Evolutionary conservation across 2,797 vertebrate species (phyloP).

Genomic region (Tarsius wallacei): DNA sequence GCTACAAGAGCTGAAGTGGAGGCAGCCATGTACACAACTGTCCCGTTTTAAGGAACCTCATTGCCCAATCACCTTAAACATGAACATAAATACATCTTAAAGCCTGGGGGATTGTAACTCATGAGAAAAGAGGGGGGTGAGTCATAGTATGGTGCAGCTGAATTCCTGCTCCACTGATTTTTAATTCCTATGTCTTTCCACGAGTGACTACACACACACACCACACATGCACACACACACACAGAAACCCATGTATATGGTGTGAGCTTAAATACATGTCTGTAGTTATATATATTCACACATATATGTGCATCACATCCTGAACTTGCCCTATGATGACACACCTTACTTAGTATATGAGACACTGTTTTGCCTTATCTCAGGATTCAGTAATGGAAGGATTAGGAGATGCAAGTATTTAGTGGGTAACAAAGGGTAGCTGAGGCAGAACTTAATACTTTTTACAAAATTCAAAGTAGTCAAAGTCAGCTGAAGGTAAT

Average conservation of each 20-base stretch:
- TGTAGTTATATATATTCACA: background rate
- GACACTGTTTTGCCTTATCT: background rate
- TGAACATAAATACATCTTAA: background rate
- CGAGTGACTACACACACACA: background rate
- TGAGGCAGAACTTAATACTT: background rate
- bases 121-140: background rate
- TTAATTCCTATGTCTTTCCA: background rate
- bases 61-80: background rate
- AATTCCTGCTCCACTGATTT: background rate
- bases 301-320: background rate
- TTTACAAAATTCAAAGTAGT: background rate
- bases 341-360: background rate
- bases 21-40: background rate
- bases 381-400: background rate
- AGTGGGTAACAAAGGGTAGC: background rate
- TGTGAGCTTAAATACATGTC: background rate
- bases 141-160: background rate
- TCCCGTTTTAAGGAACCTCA: background rate
- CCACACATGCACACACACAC: background rate
- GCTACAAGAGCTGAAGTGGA: background rate
- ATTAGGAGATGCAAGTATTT: background rate
- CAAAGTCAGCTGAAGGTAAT: slow-evolving; percentile 55
- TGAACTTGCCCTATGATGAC: background rate
- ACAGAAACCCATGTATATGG: background rate
- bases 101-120: background rate